phyloP scores from a whole-genome alignment of 2,113 vertebrate species.

The Heterocephalus glaber region DNA sequence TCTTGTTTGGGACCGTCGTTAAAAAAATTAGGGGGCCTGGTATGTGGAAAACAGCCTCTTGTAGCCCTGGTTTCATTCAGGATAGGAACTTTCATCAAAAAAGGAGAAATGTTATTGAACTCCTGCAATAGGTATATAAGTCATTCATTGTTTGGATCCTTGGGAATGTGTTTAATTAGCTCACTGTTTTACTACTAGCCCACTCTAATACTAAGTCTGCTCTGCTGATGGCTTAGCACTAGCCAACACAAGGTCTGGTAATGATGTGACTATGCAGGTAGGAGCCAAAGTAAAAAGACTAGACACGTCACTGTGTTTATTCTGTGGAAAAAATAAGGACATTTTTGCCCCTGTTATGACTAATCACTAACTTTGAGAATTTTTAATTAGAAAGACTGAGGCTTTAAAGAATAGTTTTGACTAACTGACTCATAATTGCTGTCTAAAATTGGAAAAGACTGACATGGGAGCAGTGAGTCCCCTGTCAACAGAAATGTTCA shows the following conservation, averaged over 20 bases:
- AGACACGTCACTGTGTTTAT: not conserved
- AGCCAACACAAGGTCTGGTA: not conserved
- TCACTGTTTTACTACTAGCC: not conserved
- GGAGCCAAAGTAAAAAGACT: not conserved
- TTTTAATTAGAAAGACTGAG: not conserved
- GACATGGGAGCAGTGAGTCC: not conserved
- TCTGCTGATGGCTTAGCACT: not conserved
- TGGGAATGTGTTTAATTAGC: not conserved
- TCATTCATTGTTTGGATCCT: not conserved
- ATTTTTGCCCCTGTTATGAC: not conserved
- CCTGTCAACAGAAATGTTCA: not conserved
- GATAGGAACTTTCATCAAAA: not conserved
- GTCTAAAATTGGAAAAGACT: not conserved
- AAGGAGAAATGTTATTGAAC: conserved; percentile 23
- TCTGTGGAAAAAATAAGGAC: conserved; percentile 2
- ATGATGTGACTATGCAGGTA: not conserved
- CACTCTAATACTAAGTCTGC: not conserved
- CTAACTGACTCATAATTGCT: not conserved
- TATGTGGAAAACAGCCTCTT: not conserved
- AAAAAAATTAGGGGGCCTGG: not conserved
- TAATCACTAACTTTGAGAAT: not conserved
- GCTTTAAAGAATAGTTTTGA: conserved; percentile 35
- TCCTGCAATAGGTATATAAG: not conserved
- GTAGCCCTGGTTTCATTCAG: not conserved
- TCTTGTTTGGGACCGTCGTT: not conserved